phyloP scores from a whole-genome alignment of 2,113 vertebrate species.

The Heloderma charlesbogerti region DNA sequence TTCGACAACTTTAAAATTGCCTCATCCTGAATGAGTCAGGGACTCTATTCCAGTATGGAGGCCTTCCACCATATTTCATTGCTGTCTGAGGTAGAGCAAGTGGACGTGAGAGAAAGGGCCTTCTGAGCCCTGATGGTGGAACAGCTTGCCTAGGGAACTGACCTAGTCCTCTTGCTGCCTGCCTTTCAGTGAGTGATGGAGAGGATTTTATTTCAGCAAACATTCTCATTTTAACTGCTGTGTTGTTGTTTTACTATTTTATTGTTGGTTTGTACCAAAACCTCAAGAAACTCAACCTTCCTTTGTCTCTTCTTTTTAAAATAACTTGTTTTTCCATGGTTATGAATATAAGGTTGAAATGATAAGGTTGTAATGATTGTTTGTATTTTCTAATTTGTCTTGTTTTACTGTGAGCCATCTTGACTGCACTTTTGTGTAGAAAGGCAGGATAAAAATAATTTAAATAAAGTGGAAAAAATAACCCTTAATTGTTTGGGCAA shows the following conservation, averaged over 20 bases:
- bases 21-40: not conserved
- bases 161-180: not conserved
- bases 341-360: not conserved
- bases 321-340: not conserved
- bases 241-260: not conserved
- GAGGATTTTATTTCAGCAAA: not conserved
- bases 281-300: not conserved
- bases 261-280: not conserved
- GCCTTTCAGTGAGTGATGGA: not conserved
- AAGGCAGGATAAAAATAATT: not conserved
- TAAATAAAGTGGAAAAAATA: not conserved
- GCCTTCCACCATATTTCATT: not conserved
- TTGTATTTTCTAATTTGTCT: not conserved
- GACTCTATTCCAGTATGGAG: not conserved
- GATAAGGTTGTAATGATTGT: not conserved
- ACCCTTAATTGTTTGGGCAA: not conserved
- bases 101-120: not conserved
- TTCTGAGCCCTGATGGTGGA: not conserved
- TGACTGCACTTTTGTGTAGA: not conserved
- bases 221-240: not conserved
- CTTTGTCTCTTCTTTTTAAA: not conserved
- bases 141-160: not conserved
- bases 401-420: not conserved
- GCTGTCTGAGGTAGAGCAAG: not conserved
- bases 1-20: not conserved